Evolutionary conservation across 2,797 vertebrate species (phyloP).

Genomic region (Gadopsis marmoratus): DNA sequence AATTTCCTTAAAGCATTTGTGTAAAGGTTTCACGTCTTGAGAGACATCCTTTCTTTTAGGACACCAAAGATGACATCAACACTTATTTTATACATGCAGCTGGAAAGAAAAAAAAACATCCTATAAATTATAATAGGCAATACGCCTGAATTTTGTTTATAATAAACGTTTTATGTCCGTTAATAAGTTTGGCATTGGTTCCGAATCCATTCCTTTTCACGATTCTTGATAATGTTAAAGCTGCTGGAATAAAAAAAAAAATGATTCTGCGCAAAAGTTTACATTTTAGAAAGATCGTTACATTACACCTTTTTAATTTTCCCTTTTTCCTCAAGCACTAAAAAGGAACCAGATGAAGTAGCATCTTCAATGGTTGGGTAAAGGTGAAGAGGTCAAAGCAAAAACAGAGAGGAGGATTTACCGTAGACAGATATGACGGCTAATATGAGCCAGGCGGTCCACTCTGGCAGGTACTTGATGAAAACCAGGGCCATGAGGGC

Average conservation of each 20-base stretch:
- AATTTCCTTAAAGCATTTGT: slow-evolving; percentile 15
- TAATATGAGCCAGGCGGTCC: slow-evolving; percentile 99
- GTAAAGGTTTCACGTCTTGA: slow-evolving; percentile 11
- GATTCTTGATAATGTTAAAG: not conserved
- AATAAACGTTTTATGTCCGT: not conserved
- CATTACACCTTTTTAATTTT: not conserved
- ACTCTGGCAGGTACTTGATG: slow-evolving; percentile 99
- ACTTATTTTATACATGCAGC: not conserved
- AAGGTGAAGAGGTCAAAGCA: slow-evolving; percentile 15
- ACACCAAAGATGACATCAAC: slow-evolving; percentile 3
- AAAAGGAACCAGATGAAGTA: slow-evolving; percentile 36
- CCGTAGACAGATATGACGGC: slow-evolving; percentile 98
- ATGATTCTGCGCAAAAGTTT: not conserved
- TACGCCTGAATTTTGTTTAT: not conserved
- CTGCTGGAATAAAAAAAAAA: too few relatives aligned
- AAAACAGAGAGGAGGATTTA: slow-evolving; percentile 75
- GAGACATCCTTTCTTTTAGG: slow-evolving; percentile 39
- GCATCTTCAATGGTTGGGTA: slow-evolving; percentile 17
- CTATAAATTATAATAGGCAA: not conserved
- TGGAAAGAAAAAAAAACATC: not conserved
- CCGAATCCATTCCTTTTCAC: not conserved
- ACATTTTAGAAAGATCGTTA: not conserved
- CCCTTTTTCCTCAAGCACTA: not conserved
- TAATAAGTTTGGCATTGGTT: not conserved
- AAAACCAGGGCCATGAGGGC: slow-evolving; percentile 99